Percentiles rank a stretch among this genome's conserved stretches.
phyloP scores from a whole-genome alignment of 37 sponge, comb jelly and placozoan species.

The Haliclona indistincta region DNA sequence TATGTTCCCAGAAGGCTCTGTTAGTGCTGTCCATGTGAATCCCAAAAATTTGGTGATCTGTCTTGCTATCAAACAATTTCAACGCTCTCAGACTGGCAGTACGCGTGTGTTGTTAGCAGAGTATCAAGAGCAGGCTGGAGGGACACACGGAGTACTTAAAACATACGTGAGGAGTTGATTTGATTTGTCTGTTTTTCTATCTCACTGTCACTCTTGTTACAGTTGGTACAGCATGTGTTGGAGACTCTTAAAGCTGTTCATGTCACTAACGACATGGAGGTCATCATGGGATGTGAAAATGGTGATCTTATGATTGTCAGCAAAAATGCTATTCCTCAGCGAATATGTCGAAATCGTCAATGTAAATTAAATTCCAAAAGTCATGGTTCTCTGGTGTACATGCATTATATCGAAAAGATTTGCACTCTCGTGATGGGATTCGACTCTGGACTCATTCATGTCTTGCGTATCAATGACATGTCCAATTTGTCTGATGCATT shows the following conservation, averaged over 20 bases:
- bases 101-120: too few species aligned
- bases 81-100: too few species aligned
- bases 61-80: too few species aligned
- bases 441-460: constrained; percentile 11
- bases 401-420: background rate
- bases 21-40: too few species aligned
- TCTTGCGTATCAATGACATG: background rate
- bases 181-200: too few species aligned
- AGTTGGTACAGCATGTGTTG: background rate
- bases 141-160: too few species aligned
- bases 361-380: background rate
- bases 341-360: background rate
- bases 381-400: constrained; percentile 18
- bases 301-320: constrained; percentile 21
- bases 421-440: constrained; percentile 39
- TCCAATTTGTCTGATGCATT: too few species aligned
- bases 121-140: too few species aligned
- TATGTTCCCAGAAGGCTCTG: too few species aligned
- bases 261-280: constrained; percentile 5
- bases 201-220: background rate
- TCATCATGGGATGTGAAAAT: constrained; percentile 36
- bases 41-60: too few species aligned
- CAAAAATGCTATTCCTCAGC: background rate
- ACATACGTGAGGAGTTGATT: too few species aligned
- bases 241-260: constrained; percentile 6